Evolutionary conservation across 2,888 invertebrate species (phyloP).

Genomic region (Microctonus hyperodae): DNA sequence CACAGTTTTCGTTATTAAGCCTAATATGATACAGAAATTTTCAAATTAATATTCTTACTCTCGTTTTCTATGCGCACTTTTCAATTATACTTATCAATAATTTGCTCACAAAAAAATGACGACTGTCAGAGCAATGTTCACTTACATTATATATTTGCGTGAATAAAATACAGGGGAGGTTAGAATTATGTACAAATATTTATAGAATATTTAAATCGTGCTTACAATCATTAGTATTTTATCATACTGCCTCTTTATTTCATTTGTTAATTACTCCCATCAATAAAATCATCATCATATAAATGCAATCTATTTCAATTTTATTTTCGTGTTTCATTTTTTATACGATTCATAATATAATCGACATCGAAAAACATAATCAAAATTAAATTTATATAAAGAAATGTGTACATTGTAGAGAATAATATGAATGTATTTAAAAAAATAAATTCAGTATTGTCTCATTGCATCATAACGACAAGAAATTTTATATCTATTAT

Average conservation of each 20-base stretch:
- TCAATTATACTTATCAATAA: conserved; percentile 26
- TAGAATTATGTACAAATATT: conserved; percentile 32
- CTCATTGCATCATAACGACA: conserved; percentile 19
- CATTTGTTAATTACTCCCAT: conserved; percentile 26
- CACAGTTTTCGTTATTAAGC: conserved; percentile 57
- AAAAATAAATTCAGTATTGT: background rate
- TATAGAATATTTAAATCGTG: conserved; percentile 18
- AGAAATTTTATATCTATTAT: too few species aligned
- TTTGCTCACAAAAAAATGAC: conserved; percentile 31
- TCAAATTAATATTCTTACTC: conserved; percentile 20
- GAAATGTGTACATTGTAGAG: conserved; percentile 1
- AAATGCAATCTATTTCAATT: conserved; percentile 47
- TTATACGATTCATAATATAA: background rate
- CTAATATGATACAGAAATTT: conserved; percentile 40
- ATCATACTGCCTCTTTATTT: background rate
- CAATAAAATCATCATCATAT: conserved; percentile 42
- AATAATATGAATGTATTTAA: background rate
- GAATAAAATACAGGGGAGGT: conserved; percentile 24
- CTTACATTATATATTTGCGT: background rate
- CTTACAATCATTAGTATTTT: conserved; percentile 7
- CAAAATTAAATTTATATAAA: background rate
- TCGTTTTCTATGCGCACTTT: background rate
- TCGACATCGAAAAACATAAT: background rate
- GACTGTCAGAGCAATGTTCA: conserved; percentile 7
- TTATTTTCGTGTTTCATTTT: background rate